phyloP scores from a whole-genome alignment of 2,888 invertebrate genomes.

The Apocheima hispidaria region DNA sequence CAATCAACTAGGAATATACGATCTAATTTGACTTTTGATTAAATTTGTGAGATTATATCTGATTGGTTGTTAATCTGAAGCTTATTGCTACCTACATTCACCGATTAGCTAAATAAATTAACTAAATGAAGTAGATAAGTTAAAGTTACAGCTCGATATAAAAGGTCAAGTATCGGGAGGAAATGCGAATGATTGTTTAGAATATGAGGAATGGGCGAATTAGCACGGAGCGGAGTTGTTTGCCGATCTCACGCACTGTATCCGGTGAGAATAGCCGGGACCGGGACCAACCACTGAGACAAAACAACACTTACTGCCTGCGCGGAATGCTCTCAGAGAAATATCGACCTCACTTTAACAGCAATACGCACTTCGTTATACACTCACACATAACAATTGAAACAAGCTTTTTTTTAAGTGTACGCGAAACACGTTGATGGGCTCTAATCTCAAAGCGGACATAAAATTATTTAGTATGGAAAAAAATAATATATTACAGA shows the following conservation, averaged over 20 bases:
- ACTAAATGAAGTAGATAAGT: not conserved
- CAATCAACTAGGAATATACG: too few species aligned
- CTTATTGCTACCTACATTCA: not conserved
- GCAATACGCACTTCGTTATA: not conserved
- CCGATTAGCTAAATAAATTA: not conserved
- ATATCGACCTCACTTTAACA: conserved; percentile 15
- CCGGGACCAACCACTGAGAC: conserved; percentile 41
- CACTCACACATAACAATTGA: not conserved
- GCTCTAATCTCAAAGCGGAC: not conserved
- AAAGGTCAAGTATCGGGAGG: conserved; percentile 35
- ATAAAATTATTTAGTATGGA: not conserved
- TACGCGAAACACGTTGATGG: too few species aligned
- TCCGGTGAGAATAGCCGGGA: conserved; percentile 57
- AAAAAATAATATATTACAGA: not conserved
- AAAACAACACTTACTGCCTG: conserved; percentile 47
- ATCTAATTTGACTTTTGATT: not conserved
- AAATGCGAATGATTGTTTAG: conserved; percentile 60
- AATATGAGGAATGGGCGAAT: conserved; percentile 61
- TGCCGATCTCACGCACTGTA: conserved; percentile 74
- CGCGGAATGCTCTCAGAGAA: conserved; percentile 19
- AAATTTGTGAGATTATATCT: not conserved
- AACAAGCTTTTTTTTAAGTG: not conserved
- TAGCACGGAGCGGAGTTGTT: conserved; percentile 65
- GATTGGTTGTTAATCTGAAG: not conserved
- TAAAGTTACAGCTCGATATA: conserved; percentile 24